Conservation (phyloP, 2,888 invertebrate genomes). For the Pecten maximus region DNA sequence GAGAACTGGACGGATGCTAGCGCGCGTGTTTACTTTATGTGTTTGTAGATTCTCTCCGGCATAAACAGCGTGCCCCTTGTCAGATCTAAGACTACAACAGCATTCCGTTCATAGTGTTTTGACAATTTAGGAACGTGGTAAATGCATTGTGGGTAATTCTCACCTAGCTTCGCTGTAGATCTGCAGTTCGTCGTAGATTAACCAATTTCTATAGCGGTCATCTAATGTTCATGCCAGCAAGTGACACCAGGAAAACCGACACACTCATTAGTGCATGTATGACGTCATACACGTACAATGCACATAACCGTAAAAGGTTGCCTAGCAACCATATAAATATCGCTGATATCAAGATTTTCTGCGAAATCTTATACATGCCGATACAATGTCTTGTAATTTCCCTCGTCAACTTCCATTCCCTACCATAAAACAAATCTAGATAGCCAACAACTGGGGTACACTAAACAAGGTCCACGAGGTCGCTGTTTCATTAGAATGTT, state of each 20-base stretch:
- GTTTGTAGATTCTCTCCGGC: neutral
- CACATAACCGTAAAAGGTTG: neutral
- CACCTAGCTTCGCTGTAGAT: neutral
- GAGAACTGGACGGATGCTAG: neutral
- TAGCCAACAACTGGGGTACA: neutral
- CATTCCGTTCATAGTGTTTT: neutral
- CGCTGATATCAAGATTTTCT: conserved; percentile 8
- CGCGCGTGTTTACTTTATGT: neutral
- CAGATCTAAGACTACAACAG: neutral
- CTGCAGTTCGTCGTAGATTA: neutral
- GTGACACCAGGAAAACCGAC: neutral
- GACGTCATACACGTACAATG: neutral
- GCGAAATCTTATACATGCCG: neutral
- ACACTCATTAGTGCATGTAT: neutral
- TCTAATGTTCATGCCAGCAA: neutral
- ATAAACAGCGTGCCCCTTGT: conserved; percentile 3
- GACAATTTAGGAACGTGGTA: conserved; percentile 3
- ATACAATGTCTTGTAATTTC: neutral
- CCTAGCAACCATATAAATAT: neutral
- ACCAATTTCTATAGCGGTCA: neutral
- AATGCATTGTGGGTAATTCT: neutral
- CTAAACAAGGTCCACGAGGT: neutral
- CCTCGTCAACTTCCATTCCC: neutral
- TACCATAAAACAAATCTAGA: neutral
- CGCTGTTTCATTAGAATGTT: neutral